Base-by-base conservation (phyloP, 2,888 invertebrate species). In the Papilio demoleus region DNA sequence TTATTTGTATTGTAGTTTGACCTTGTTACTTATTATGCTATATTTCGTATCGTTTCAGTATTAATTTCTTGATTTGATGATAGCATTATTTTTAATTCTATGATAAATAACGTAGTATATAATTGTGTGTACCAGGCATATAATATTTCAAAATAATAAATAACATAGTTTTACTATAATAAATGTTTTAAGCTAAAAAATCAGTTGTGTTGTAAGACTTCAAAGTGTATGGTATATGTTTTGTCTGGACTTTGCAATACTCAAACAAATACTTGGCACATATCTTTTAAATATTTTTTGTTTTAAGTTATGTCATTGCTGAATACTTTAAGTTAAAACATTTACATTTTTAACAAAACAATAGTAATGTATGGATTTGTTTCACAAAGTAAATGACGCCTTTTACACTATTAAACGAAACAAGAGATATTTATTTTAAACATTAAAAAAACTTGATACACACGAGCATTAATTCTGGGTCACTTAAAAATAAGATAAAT, bases 271-370 rank as follows among this genome's bases (percentile, higher is more conserved):
- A n/a, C 53, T 53, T 27, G 53, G 27, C 24, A n/a, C 27, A 27
- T 53, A 27, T 53, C 53, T 53, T 53, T n/a, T 53, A 53, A 27
- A 53, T 53, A 2, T 53, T 27, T 22, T 53, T 27, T 27, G 24
- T 50, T 50, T 50, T 6, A 24, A 27, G 24, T 53, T 27, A 27
- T n/a, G 53, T 27, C 53, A n/a, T 24, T 45, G 1, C 12, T 12
- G 14, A 53, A 27, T 0, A 3, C 14, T 24, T 2, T 27, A n/a
- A 53, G 53, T 27, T 14, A 53, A 53, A 53, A 53, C 27, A 53
- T 53, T 53, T 27, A 27, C 53, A 27, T 53, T 53, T 6, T 47
- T 27, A 14, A 14, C 24, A 14, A 24, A 27, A 50, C 27, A 50
- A 24, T 14, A 24, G 27, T 50, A 45, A 9, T 9, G 9, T 8